phyloP scores from a whole-genome alignment of 2,888 invertebrate species.

The Malthinus flaveolus region DNA sequence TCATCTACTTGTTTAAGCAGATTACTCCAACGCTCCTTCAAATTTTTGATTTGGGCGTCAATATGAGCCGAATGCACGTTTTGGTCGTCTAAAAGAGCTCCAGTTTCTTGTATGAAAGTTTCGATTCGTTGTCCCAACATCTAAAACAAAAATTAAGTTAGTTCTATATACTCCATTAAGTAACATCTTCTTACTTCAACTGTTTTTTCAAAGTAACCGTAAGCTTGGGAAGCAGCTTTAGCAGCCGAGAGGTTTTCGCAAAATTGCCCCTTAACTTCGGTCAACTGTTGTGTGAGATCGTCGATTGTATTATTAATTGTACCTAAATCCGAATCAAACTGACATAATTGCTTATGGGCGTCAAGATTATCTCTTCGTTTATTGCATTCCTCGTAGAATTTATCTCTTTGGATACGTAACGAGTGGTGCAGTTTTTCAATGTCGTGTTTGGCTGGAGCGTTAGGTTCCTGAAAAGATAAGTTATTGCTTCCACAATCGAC shows the following conservation, averaged over 20 bases:
- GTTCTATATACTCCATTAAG: slow-evolving; percentile 3
- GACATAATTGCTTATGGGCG: slow-evolving; percentile 65
- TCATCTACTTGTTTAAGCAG: slow-evolving; percentile 69
- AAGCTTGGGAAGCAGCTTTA: slow-evolving; percentile 70
- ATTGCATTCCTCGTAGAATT: slow-evolving; percentile 68
- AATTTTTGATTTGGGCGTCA: slow-evolving; percentile 63
- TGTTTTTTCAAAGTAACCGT: slow-evolving; percentile 76
- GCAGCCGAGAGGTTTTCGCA: slow-evolving; percentile 74
- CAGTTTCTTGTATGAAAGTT: slow-evolving; percentile 69
- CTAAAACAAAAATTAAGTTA: slow-evolving; percentile 25
- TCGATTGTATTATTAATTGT: slow-evolving; percentile 73
- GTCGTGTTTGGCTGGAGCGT: slow-evolving; percentile 68
- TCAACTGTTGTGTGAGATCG: slow-evolving; percentile 66
- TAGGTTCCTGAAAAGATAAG: slow-evolving; percentile 59
- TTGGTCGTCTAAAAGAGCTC: slow-evolving; percentile 58
- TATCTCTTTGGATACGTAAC: slow-evolving; percentile 62
- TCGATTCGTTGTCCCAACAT: slow-evolving; percentile 59
- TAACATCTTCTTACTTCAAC: slow-evolving; percentile 63
- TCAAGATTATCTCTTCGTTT: slow-evolving; percentile 64
- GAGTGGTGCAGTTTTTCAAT: slow-evolving; percentile 67
- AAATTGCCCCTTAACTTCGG: slow-evolving; percentile 67
- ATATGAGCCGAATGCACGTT: slow-evolving; percentile 62
- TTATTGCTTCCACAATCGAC: neutral
- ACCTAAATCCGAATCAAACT: slow-evolving; percentile 69
- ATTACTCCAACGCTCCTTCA: slow-evolving; percentile 68